phyloP scores from a whole-genome alignment of 2,113 vertebrate genomes.

The Leucoraja erinaceus region DNA sequence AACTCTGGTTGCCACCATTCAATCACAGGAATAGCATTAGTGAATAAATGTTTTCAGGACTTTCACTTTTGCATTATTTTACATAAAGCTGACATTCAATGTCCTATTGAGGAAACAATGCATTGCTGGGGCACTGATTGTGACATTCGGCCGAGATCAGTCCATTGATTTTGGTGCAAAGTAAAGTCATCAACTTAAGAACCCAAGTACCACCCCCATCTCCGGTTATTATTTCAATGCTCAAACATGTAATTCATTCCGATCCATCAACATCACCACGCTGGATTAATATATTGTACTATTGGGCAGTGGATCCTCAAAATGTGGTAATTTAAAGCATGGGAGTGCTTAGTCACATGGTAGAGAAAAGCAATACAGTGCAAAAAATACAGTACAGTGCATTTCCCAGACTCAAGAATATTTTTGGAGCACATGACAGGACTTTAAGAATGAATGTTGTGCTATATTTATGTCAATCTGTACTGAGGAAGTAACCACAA shows the following conservation, averaged over 20 bases:
- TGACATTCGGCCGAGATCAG: background rate
- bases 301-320: background rate
- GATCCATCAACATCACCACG: background rate
- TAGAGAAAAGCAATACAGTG: background rate
- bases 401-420: background rate
- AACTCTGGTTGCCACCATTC: background rate
- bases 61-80: background rate
- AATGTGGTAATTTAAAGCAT: background rate
- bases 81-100: background rate
- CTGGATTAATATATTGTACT: too few relatives aligned
- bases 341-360: too few relatives aligned
- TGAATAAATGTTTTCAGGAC: background rate
- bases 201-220: too few relatives aligned
- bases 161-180: background rate
- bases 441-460: background rate
- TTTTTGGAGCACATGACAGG: background rate
- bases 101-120: background rate
- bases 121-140: background rate
- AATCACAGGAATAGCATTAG: background rate
- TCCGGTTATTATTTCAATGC: background rate
- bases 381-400: background rate
- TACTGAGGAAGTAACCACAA: slow-evolving; percentile 25
- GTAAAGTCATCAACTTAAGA: background rate
- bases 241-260: background rate
- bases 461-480: background rate